These are phyloP conservation scores for Melanotus villosus DNA, from an alignment of 2,888 invertebrate species.

Conservation along the genomic window DNA sequence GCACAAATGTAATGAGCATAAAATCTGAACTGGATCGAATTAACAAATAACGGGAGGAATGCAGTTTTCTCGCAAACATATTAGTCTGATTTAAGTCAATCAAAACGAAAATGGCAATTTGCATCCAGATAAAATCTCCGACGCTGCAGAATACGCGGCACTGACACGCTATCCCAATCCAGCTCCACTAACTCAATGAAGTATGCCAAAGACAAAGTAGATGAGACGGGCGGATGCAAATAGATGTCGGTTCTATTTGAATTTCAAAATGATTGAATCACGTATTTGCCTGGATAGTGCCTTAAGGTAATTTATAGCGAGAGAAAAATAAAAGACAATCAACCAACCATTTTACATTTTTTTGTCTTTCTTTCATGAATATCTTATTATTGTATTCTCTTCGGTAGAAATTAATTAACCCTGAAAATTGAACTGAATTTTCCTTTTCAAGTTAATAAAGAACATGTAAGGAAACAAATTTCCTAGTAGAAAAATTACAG, in stretches of 20 bases:
- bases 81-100: conserved; percentile 45
- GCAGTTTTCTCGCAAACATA: conserved; percentile 41
- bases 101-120: conserved; percentile 45
- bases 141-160: conserved; percentile 51
- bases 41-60: conserved; percentile 24
- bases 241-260: conserved; percentile 64
- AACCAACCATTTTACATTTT: conserved; percentile 31
- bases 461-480: too few species aligned
- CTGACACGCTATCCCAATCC: conserved; percentile 56
- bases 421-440: too few species aligned
- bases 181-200: conserved; percentile 63
- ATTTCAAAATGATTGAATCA: conserved; percentile 63
- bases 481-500: too few species aligned
- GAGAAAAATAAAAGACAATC: conserved; percentile 42
- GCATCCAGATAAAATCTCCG: conserved; percentile 51
- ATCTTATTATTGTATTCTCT: too few species aligned
- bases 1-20: conserved; percentile 14
- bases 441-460: too few species aligned
- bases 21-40: conserved; percentile 24
- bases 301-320: conserved; percentile 47
- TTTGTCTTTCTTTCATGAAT: conserved; percentile 1
- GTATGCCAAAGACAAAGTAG: conserved; percentile 65
- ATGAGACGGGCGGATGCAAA: conserved; percentile 65
- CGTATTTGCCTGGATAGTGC: conserved; percentile 57
- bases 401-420: too few species aligned